Conservation (phyloP, 2,888 invertebrate species). For the Leistus spinibarbis region DNA sequence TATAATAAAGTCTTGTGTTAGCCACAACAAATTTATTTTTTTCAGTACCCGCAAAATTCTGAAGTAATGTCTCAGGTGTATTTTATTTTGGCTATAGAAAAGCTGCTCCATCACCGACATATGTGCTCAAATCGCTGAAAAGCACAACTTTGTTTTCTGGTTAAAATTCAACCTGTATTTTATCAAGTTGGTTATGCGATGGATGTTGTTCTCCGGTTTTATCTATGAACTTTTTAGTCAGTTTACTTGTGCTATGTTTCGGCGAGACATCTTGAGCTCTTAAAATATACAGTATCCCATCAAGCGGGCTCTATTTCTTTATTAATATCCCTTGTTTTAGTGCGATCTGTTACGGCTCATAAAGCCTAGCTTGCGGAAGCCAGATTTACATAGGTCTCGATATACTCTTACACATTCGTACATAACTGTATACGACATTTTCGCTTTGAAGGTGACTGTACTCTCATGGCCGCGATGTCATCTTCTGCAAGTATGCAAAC, state of each 20-base stretch:
- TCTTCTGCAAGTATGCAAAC: background rate
- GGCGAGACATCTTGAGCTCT: constrained; percentile 26
- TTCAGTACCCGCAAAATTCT: too few species aligned
- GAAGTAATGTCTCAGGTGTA: too few species aligned
- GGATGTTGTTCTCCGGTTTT: background rate
- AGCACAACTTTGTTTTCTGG: too few species aligned
- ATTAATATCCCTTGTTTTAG: constrained; percentile 32
- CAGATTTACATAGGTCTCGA: constrained; percentile 31
- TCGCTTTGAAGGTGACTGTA: background rate
- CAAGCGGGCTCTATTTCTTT: constrained; percentile 28
- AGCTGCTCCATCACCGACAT: too few species aligned
- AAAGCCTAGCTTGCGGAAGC: constrained; percentile 21
- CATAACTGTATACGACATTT: background rate
- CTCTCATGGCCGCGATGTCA: background rate
- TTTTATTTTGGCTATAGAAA: too few species aligned
- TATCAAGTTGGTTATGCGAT: too few species aligned
- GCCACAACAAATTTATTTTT: too few species aligned
- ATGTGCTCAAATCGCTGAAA: too few species aligned
- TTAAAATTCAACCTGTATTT: too few species aligned
- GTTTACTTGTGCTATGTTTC: too few species aligned
- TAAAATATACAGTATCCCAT: constrained; percentile 27
- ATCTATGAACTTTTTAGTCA: background rate
- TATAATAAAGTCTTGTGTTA: too few species aligned
- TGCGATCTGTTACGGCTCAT: constrained; percentile 34
- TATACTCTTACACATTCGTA: background rate